These are phyloP conservation scores for Coleophora deauratella DNA, from an alignment of 2,888 invertebrate species.

Conservation along the genomic window DNA sequence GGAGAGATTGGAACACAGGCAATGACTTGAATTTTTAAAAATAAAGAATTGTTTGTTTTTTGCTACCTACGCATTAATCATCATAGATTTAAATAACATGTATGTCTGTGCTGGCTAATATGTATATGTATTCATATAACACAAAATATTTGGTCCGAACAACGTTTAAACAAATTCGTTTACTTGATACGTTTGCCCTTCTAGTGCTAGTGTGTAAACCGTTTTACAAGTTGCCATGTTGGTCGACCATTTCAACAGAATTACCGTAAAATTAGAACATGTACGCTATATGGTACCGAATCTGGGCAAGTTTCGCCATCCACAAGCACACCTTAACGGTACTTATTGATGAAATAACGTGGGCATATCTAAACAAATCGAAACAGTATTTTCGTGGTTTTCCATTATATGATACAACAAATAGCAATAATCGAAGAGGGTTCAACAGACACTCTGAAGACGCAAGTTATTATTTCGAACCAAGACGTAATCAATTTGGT, in stretches of 20 bases:
- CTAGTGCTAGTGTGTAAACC: slow-evolving; percentile 14
- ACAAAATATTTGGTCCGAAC: too few species aligned
- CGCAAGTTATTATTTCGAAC: too few species aligned
- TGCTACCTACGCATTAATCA: neutral
- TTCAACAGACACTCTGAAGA: slow-evolving; percentile 23
- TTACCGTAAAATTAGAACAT: slow-evolving; percentile 15
- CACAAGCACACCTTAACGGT: slow-evolving; percentile 22
- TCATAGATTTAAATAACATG: too few species aligned
- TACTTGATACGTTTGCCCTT: too few species aligned
- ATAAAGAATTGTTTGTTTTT: too few species aligned
- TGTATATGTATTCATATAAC: too few species aligned
- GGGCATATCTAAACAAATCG: slow-evolving; percentile 30
- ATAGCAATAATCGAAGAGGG: slow-evolving; percentile 21
- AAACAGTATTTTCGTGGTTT: slow-evolving; percentile 29
- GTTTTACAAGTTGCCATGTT: slow-evolving; percentile 17
- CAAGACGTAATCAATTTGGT: too few species aligned
- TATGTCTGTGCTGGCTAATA: too few species aligned
- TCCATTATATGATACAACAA: slow-evolving; percentile 38
- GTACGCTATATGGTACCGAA: slow-evolving; percentile 9
- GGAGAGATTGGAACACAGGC: too few species aligned
- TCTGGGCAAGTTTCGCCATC: slow-evolving; percentile 29
- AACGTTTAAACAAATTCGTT: too few species aligned
- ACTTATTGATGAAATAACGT: slow-evolving; percentile 37
- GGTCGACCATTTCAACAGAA: slow-evolving; percentile 17
- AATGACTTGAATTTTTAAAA: too few species aligned